Evolutionary conservation across 1,140 invertebrate species (phyloP).

Genomic region (Pogonognathellus flavescens): DNA sequence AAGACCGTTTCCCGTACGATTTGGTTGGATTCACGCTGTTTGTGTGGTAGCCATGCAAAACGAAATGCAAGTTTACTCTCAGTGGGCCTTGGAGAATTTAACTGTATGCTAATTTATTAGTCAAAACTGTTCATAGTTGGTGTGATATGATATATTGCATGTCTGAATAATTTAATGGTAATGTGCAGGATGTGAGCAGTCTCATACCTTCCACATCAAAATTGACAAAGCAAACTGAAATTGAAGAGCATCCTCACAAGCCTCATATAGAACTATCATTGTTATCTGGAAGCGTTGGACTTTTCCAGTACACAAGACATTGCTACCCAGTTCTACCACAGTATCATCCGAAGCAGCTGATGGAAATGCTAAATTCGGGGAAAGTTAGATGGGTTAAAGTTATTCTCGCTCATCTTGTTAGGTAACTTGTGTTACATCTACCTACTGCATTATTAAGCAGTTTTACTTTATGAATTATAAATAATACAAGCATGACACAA

Average conservation of each 20-base stretch:
- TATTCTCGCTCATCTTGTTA: slow-evolving; percentile 95
- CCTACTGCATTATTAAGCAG: background rate
- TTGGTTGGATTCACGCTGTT: slow-evolving; percentile 98
- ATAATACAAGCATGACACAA: background rate
- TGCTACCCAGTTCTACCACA: slow-evolving; percentile 98
- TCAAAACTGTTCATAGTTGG: background rate
- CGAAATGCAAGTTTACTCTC: slow-evolving; percentile 99
- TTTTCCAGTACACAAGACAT: slow-evolving; percentile 72
- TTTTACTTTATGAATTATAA: background rate
- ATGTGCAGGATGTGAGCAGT: slow-evolving; percentile 60
- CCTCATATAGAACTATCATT: slow-evolving; percentile 64
- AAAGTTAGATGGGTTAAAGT: slow-evolving; percentile 98
- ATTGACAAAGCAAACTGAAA: slow-evolving; percentile 35
- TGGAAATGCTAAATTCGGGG: slow-evolving; percentile 98
- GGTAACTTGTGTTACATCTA: slow-evolving; percentile 66
- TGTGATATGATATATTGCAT: background rate
- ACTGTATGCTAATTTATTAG: slow-evolving; percentile 67
- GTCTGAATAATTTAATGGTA: slow-evolving; percentile 24
- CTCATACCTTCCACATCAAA: slow-evolving; percentile 53
- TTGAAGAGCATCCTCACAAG: slow-evolving; percentile 55
- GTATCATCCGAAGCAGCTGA: slow-evolving; percentile 98
- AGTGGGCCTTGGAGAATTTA: slow-evolving; percentile 82
- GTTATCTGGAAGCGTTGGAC: slow-evolving; percentile 64
- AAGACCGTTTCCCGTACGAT: slow-evolving; percentile 96
- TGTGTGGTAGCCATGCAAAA: slow-evolving; percentile 99